phyloP scores from a whole-genome alignment of 2,888 invertebrate genomes.

The Brachycybe producta region DNA sequence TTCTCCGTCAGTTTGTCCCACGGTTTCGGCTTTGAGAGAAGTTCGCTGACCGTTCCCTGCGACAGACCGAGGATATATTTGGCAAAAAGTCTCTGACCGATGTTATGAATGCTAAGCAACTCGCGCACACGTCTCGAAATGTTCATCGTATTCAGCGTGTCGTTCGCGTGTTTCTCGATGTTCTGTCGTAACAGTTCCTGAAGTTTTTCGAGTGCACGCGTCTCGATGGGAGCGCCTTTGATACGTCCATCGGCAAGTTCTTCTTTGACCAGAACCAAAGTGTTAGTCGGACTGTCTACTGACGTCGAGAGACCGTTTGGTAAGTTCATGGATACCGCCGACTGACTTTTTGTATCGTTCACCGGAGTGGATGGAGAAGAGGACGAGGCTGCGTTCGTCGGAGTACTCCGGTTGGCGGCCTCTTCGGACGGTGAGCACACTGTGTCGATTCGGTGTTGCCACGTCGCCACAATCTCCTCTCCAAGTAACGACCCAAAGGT shows the following conservation, averaged over 20 bases:
- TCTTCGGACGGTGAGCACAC: conserved; percentile 24
- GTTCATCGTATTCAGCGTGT: conserved; percentile 86
- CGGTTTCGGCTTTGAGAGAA: conserved; percentile 95
- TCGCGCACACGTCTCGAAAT: conserved; percentile 84
- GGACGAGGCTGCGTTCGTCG: conserved; percentile 27
- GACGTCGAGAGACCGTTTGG: conserved; percentile 12
- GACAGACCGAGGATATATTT: conserved; percentile 93
- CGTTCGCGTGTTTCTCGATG: conserved; percentile 89
- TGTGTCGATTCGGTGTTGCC: conserved; percentile 43
- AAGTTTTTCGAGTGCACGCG: conserved; percentile 47
- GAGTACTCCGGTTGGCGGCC: conserved; percentile 27
- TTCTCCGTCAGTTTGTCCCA: conserved; percentile 99
- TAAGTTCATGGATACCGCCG: no score
- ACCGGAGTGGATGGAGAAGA: conserved; percentile 23
- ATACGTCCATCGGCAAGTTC: conserved; percentile 41
- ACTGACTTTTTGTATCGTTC: conserved; percentile 1
- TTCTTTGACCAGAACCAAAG: no score
- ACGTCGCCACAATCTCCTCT: conserved; percentile 67
- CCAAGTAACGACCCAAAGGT: conserved; percentile 45
- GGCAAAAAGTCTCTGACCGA: conserved; percentile 95
- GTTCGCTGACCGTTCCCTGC: conserved; percentile 95
- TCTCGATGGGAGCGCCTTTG: conserved; percentile 83
- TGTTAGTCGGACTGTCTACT: conserved; percentile 10
- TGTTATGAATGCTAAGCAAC: conserved; percentile 88
- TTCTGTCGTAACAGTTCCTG: conserved; percentile 90